A percentile compares a stretch with the other conserved stretches of the same genome.
Conservation (phyloP, 2,797 vertebrate species). For the Gallirallus australis region DNA sequence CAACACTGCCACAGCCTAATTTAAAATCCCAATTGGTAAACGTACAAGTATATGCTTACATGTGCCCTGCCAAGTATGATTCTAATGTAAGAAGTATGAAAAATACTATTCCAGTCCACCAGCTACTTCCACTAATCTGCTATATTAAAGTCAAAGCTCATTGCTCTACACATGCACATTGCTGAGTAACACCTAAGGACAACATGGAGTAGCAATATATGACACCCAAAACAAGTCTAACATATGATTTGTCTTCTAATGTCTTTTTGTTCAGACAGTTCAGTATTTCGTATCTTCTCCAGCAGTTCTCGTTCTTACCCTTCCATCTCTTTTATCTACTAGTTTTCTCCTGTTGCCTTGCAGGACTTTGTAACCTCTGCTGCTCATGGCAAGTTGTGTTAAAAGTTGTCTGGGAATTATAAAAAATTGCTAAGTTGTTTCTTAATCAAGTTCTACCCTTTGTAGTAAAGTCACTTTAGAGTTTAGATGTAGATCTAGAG, state of each 20-base stretch:
- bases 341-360: not conserved
- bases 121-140: not conserved
- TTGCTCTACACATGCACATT: not conserved
- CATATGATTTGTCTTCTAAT: not conserved
- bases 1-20: not conserved
- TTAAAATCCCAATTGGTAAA: rapidly evolving
- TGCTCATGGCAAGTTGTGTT: not conserved
- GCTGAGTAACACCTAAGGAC: not conserved
- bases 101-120: not conserved
- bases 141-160: not conserved
- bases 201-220: not conserved
- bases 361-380: not conserved
- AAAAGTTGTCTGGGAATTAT: not conserved
- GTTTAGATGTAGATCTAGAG: not conserved
- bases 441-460: not conserved
- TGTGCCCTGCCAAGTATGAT: not conserved
- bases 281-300: not conserved
- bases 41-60: not conserved
- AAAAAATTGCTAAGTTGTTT: not conserved
- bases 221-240: not conserved
- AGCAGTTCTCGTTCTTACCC: not conserved
- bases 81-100: not conserved
- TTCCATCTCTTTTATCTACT: not conserved
- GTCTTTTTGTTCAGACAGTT: not conserved
- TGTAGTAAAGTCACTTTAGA: not conserved